Conservation (phyloP, 2,113 vertebrate genomes). For the Barnardius zonarius region DNA sequence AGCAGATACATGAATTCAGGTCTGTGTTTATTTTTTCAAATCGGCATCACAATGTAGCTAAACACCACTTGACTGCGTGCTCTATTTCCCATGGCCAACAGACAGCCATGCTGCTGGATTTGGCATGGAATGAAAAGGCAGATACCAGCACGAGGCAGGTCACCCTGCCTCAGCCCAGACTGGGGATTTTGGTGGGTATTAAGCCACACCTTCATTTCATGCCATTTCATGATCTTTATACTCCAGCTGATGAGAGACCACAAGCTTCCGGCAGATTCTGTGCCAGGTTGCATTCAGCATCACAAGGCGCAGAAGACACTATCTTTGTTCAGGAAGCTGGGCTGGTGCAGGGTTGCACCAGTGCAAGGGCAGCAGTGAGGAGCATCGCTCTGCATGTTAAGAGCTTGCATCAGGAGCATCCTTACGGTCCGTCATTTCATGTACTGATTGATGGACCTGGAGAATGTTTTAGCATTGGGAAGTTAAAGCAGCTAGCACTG, state of each 20-base stretch:
- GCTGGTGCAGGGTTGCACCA: not conserved
- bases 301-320: not conserved
- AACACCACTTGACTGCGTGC: not conserved
- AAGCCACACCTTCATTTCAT: not conserved
- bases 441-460: not conserved
- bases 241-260: not conserved
- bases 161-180: not conserved
- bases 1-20: not conserved
- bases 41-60: not conserved
- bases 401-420: not conserved
- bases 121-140: not conserved
- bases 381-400: not conserved
- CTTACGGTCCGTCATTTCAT: not conserved
- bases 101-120: not conserved
- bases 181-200: not conserved
- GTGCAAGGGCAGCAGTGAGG: not conserved
- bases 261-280: not conserved
- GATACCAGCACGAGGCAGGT: not conserved
- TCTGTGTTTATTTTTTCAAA: not conserved
- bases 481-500: not conserved
- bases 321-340: not conserved
- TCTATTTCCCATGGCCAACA: not conserved
- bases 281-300: not conserved
- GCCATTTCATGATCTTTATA: not conserved
- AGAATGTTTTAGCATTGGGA: not conserved